Evolutionary conservation across 2,888 invertebrate species (phyloP), one percentile per base, ranked within the genome.

Genomic region (Lycophotia porphyrea): DNA sequence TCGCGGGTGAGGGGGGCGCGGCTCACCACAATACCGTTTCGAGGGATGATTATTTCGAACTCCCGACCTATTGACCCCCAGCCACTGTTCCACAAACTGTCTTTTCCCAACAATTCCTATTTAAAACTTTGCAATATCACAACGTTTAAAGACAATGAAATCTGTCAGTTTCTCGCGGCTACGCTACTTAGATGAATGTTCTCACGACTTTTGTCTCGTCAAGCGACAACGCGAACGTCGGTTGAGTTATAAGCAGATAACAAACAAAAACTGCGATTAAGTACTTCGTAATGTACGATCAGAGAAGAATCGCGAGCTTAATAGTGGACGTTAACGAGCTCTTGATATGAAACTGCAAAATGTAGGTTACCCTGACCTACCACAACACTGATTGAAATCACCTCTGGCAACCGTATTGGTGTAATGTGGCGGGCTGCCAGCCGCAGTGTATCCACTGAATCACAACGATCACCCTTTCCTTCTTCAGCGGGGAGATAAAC

Each of bases 31-130:
- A 31, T 61, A 70, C 61, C 52, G 61, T 63, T 70, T 60, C 70
- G 78, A 78, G 70, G 44, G 52, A 63, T 44, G 36, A 70, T 78
- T 78, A 78, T 78, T 78, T 63, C 27, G 52, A 72, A 60, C 61
- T 52, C 34, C 39, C 61, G 34, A 61, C 52, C 78, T 69, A 69
- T 76, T 69, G 69, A 78, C 69, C 69, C 47, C 52, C 58, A 52
- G 77, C 42, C 69, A 39, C 58, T n/a, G 55, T 13, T 49, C 60
- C 70, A 63, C 78, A 69, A 52, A 78, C 61, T 63, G 52, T 78
- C 70, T 36, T 36, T 69, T 78, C 15, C 24, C 31, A 63, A 78
- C 69, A 52, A 52, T 63, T 69, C 42, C 15, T 52, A 61, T 78
- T 78, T 44, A 36, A 52, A 78, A 52, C 42, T 68, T 60, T 77